These are phyloP conservation scores for Caenorhabditis sp. DNA, from an alignment of 2,888 invertebrate species.

Conservation along the genomic window DNA sequence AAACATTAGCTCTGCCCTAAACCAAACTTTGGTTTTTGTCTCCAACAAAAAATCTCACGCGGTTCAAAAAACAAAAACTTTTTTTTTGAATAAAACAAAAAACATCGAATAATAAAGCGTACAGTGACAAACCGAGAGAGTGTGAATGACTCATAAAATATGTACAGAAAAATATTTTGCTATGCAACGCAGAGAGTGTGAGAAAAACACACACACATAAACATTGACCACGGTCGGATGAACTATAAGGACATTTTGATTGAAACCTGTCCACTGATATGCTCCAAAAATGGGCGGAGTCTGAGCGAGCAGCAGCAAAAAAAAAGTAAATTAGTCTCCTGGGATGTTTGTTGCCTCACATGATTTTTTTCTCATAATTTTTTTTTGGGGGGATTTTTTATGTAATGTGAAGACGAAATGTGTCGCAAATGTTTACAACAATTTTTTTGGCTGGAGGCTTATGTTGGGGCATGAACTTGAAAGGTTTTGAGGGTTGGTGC, in stretches of 20 bases:
- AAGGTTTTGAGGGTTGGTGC: neutral
- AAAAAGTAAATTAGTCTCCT: conserved; percentile 1
- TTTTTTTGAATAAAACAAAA: too few relatives aligned
- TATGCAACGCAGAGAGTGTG: too few relatives aligned
- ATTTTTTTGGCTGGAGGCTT: neutral
- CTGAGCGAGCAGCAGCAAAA: too few relatives aligned
- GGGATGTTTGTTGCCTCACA: neutral
- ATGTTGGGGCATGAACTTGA: neutral
- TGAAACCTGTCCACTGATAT: neutral
- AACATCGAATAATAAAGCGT: too few relatives aligned
- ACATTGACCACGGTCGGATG: neutral
- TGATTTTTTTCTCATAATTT: neutral
- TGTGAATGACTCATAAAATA: too few relatives aligned
- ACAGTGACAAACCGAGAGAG: too few relatives aligned
- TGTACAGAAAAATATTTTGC: neutral
- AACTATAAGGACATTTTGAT: neutral
- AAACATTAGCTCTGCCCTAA: too few relatives aligned
- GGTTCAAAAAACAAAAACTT: too few relatives aligned
- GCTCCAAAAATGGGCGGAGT: too few relatives aligned
- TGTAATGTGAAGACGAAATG: neutral
- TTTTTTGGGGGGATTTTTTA: neutral
- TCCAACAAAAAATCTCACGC: too few relatives aligned
- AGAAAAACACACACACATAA: neutral
- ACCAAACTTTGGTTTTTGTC: too few relatives aligned
- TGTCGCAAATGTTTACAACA: neutral